Evolutionary conservation across 2,113 vertebrate genomes (phyloP).

Genomic region (Apteryx owenii): DNA sequence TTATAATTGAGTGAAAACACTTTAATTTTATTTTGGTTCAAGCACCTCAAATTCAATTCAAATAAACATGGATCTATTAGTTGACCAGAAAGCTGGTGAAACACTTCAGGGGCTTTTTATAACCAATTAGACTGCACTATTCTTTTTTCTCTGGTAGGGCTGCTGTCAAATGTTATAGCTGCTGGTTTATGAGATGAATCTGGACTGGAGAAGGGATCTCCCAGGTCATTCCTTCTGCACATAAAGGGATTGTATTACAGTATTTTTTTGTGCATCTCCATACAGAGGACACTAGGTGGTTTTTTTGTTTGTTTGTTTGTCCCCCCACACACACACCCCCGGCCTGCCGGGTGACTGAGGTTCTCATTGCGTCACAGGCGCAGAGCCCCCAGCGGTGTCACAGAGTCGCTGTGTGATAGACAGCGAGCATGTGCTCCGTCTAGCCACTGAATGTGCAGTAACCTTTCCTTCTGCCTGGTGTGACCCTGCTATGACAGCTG

Average conservation of each 20-base stretch:
- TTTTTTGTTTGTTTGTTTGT: not conserved
- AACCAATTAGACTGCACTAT: rapidly evolving
- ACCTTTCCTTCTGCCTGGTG: not conserved
- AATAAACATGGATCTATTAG: not conserved
- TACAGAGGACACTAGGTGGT: not conserved
- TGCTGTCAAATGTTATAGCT: not conserved
- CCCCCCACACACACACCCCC: not conserved
- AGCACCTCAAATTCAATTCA: not conserved
- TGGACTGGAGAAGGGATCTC: not conserved
- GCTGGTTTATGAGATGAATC: not conserved
- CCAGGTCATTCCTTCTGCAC: not conserved
- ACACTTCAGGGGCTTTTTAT: not conserved
- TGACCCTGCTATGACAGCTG: not conserved
- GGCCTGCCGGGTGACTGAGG: not conserved
- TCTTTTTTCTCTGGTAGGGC: not conserved
- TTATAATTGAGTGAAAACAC: not conserved
- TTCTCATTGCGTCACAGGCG: not conserved
- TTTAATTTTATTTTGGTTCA: not conserved
- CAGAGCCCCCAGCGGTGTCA: not conserved
- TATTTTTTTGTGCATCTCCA: not conserved
- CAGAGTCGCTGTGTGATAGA: not conserved
- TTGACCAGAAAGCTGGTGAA: not conserved
- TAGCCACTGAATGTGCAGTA: not conserved
- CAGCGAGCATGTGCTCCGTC: not conserved
- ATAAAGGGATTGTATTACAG: not conserved